Evolutionary conservation across 2,888 invertebrate species (phyloP), one percentile per base, ranked within the genome.

Genomic region (Thecocarcelia acutangulata): DNA sequence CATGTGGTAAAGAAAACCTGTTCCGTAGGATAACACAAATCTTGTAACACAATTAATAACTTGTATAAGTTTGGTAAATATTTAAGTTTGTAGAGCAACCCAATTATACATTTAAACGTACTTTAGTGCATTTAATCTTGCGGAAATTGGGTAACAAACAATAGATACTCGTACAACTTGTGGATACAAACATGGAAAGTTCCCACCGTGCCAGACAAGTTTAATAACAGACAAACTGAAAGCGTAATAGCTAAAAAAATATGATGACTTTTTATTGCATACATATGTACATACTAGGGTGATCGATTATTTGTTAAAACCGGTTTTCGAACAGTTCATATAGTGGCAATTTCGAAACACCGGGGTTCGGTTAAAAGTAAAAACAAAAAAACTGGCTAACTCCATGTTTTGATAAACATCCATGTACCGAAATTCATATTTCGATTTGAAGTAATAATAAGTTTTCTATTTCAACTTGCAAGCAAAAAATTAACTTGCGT

Each of bases 111-210:
- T 50, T 59, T 70, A 50, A 50, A 59, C 11, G 59, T 33, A 44
- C 15, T 24, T 24, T 24, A 44, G 61, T 63, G 15, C 21, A 19
- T 12, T 42, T 73, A 54, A 54, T 42, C 33, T 24, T 21, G 28
- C 58, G 66, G 59, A 75, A 75, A 68, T 75, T 75, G 75, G 66
- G 75, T 50, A 66, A 75, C 37, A 37, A 64, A 74, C 56, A 64
- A 56, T 56, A 56, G 56, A 64, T 19, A 15, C 1, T 4, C 28
- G 11, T 0, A 13, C 3, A 13, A n/a, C n/a, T n/a, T n/a, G n/a
- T n/a, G n/a, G 21, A 61, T 15, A 44, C n/a, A n/a, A 28, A 13
- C 59, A 17, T 44, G 59, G 8, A 33, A 33, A 52, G 50, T 64
- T 64, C 59, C 33, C 68, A 42, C 42, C 19, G 33, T 59, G 50